Evolutionary conservation across 2,888 invertebrate genomes (phyloP).

Genomic region (Chesias legatella): DNA sequence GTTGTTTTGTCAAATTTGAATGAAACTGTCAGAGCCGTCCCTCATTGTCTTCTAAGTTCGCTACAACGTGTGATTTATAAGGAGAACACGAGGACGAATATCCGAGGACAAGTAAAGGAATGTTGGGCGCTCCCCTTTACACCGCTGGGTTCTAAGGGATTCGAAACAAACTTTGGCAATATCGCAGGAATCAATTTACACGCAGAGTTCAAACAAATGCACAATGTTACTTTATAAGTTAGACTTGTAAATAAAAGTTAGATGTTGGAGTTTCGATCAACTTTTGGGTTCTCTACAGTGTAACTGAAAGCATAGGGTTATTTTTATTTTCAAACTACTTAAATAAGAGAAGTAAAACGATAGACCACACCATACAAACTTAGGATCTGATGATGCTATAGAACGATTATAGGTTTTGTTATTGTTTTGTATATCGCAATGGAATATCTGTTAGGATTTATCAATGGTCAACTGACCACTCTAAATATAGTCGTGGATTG

Average conservation of each 20-base stretch:
- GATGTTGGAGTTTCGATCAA: conserved; percentile 5
- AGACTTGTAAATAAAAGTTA: conserved; percentile 20
- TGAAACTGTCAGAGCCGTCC: conserved; percentile 16
- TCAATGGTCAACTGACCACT: no score
- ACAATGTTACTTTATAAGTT: conserved; percentile 26
- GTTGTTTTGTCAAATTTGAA: conserved; percentile 5
- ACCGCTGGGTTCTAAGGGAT: conserved; percentile 40
- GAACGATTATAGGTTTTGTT: no score
- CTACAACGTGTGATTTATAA: conserved; percentile 38
- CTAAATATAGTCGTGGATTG: no score
- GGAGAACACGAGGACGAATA: conserved; percentile 43
- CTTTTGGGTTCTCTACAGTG: neutral
- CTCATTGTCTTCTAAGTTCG: conserved; percentile 20
- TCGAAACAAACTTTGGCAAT: conserved; percentile 65
- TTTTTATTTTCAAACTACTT: no score
- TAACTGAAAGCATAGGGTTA: neutral
- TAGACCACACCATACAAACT: no score
- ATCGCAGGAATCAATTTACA: conserved; percentile 59
- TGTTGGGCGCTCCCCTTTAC: conserved; percentile 46
- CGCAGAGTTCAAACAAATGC: conserved; percentile 43
- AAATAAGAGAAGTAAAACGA: no score
- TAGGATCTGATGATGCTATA: no score
- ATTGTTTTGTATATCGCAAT: no score
- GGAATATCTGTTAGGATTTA: no score
- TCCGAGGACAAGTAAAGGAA: conserved; percentile 33